Base-by-base conservation (phyloP, 2,888 invertebrate species). In the Leistus spinibarbis region DNA sequence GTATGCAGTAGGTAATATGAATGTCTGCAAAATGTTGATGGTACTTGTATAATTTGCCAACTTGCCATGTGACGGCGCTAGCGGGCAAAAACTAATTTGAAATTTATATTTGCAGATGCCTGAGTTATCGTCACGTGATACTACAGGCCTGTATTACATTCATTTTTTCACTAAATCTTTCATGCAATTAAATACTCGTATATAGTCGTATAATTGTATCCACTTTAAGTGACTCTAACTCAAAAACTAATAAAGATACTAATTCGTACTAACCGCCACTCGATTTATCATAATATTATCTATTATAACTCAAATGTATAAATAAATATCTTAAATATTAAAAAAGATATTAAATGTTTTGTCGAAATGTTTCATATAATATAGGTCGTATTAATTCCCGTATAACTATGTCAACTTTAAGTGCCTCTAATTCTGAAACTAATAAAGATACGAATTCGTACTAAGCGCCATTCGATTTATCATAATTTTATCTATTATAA, bases 31-130 rank as follows among this genome's bases (percentile, higher is more conserved):
- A 40, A 40, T 40, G 40, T 27, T 27, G 27, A 27, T 27, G 27
- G 27, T 40, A 40, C 40, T 40, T 40, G 40, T 40, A 40, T 40
- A 40, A 40, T 40, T 40, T 40, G 40, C 40, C 40, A 40, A 40
- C 62, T 63, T 70, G 63, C 70, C 70, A 70, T 70, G 70, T 70
- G 70, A 70, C 70, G 70, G 63, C 23, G 70, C 70, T 63, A 53
- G n/a, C 19, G 17, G 70, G 70, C 63, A 63, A 70, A 69, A 53
- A 40, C 60, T 70, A 62, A 70, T 70, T 70, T 70, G 63, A 70
- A 70, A 63, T 70, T 70, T 70, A 70, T 70, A 70, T 70, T 70
- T 70, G 70, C 70, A 70, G 70, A 70, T 54, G 63, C 40, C 40
- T 40, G 40, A 40, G 10, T 40, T 40, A 40, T 40, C 7, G 40